Evolutionary conservation across 2,888 invertebrate species (phyloP).

Genomic region (Neoscelio sp.): DNA sequence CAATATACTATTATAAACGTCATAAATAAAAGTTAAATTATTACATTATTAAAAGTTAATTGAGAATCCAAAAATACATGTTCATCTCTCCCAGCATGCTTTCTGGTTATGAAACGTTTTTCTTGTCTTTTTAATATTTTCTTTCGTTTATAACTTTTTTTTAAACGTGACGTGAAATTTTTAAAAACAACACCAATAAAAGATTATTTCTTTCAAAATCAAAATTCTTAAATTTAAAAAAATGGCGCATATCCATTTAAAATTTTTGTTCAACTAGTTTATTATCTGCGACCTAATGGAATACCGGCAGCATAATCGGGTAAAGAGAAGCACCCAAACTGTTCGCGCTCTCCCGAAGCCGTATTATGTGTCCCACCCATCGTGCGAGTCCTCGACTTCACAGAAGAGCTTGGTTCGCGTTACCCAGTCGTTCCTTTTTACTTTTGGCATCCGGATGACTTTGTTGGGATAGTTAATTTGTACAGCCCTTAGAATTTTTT

Average conservation of each 20-base stretch:
- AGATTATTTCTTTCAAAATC: too few species aligned
- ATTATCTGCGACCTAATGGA: slow-evolving; percentile 77
- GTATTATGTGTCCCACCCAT: slow-evolving; percentile 71
- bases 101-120: too few species aligned
- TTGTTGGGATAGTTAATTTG: slow-evolving; percentile 39
- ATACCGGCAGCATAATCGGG: slow-evolving; percentile 80
- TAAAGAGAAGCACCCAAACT: slow-evolving; percentile 83
- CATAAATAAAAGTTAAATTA: too few species aligned
- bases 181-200: too few species aligned
- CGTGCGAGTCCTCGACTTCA: slow-evolving; percentile 59
- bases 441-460: slow-evolving; percentile 58
- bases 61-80: too few species aligned
- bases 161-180: too few species aligned
- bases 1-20: too few species aligned
- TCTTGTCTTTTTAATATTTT: too few species aligned
- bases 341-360: slow-evolving; percentile 79
- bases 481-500: slow-evolving; percentile 8
- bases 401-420: slow-evolving; percentile 53
- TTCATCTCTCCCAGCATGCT: too few species aligned
- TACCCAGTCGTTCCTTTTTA: slow-evolving; percentile 67
- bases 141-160: too few species aligned
- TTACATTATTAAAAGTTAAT: too few species aligned
- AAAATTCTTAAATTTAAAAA: too few species aligned
- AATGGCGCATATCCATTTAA: slow-evolving; percentile 66
- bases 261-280: slow-evolving; percentile 67